phyloP scores from a whole-genome alignment of 1,140 invertebrate genomes.

The Trypoxylus dichotomus region DNA sequence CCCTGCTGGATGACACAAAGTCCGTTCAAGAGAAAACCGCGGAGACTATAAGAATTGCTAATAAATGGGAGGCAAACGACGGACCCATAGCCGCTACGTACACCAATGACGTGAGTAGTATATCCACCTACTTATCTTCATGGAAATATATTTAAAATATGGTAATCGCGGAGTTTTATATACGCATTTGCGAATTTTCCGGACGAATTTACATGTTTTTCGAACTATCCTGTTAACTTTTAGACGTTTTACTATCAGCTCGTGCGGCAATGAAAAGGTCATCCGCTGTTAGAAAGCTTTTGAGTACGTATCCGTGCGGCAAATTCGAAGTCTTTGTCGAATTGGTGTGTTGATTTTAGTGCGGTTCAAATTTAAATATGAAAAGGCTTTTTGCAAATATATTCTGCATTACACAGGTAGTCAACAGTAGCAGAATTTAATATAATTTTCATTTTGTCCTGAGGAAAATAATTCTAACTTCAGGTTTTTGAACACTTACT shows the following conservation, averaged over 20 bases:
- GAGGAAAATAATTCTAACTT: too few species aligned
- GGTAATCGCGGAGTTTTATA: constrained; percentile 60
- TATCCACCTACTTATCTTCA: constrained; percentile 55
- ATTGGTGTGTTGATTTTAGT: too few species aligned
- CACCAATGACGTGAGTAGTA: constrained; percentile 66
- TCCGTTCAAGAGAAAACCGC: constrained; percentile 92
- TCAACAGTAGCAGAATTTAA: too few species aligned
- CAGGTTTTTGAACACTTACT: too few species aligned
- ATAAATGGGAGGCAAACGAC: constrained; percentile 86
- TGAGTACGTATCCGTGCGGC: too few species aligned
- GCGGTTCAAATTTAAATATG: too few species aligned
- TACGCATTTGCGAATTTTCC: constrained; percentile 54
- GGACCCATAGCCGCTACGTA: constrained; percentile 64
- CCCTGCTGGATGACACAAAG: constrained; percentile 93
- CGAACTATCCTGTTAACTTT: neutral
- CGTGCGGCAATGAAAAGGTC: neutral
- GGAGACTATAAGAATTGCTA: constrained; percentile 93
- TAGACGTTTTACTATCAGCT: neutral
- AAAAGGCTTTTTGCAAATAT: too few species aligned
- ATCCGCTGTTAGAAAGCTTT: too few species aligned
- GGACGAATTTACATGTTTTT: neutral
- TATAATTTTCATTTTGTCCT: too few species aligned
- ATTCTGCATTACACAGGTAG: too few species aligned
- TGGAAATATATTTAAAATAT: constrained; percentile 59
- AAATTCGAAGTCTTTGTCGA: too few species aligned